A percentile compares a stretch with the other conserved stretches of the same genome.
phyloP scores from a whole-genome alignment of 35 echinoderm and acorn worm species.

The Ophioderma brevispina region DNA sequence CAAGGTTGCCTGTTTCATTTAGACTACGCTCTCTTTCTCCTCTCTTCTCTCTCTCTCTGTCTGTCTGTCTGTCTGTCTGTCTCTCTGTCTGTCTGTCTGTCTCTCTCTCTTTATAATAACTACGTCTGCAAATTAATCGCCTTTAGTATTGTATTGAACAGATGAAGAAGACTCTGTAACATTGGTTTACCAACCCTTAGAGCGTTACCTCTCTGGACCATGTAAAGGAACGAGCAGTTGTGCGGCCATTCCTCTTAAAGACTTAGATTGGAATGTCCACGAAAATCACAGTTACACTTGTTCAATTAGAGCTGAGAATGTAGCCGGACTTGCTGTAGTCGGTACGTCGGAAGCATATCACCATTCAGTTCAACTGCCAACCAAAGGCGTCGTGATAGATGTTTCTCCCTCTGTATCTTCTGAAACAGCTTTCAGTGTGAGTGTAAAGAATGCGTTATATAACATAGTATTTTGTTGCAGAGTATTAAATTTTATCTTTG shows the following conservation, averaged over 20 bases:
- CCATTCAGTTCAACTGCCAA: conserved; percentile 9
- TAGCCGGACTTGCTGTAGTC: neutral
- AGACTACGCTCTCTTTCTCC: no score
- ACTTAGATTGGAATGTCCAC: conserved; percentile 33
- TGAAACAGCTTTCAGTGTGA: no score
- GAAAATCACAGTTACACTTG: conserved; percentile 28
- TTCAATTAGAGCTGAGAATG: conserved; percentile 38
- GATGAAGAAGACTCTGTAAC: neutral
- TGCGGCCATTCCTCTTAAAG: neutral
- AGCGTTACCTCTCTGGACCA: neutral
- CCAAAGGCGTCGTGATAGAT: conserved; percentile 29
- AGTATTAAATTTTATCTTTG: no score
- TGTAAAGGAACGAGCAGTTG: neutral
- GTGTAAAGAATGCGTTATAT: no score
- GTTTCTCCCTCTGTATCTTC: conserved; percentile 7
- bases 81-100: no score
- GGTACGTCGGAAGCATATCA: conserved; percentile 25
- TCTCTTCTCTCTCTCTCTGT: no score
- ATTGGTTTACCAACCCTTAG: neutral
- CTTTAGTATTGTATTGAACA: neutral
- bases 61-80: no score
- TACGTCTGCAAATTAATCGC: neutral
- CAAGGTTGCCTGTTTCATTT: no score
- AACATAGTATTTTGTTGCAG: no score
- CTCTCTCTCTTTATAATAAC: no score